Percentiles rank a stretch among this genome's conserved stretches.
Conservation (phyloP, 2,888 invertebrate genomes). For the Augochlorella aurata region DNA sequence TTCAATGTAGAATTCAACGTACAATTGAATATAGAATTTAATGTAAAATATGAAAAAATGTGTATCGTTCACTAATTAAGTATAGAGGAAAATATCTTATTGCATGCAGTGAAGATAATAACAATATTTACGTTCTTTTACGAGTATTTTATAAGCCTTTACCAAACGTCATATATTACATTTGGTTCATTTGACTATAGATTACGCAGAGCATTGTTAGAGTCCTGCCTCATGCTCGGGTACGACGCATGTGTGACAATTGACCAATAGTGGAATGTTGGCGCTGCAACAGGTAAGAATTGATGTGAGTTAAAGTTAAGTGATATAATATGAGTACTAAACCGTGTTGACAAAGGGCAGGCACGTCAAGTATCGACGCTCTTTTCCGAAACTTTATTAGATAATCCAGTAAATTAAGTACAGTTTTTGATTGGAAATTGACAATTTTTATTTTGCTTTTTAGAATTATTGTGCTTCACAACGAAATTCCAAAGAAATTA, state of each 20-base stretch:
- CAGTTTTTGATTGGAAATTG: too few relatives aligned
- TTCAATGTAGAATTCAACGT: too few relatives aligned
- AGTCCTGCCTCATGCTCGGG: conserved; percentile 11
- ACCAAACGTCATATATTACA: not conserved
- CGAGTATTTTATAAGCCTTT: not conserved
- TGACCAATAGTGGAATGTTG: conserved; percentile 53
- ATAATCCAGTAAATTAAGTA: not conserved
- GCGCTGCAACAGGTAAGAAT: conserved; percentile 63
- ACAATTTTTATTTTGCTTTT: not conserved
- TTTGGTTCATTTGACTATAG: conserved; percentile 21
- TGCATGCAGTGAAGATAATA: too few relatives aligned
- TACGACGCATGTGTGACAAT: conserved; percentile 57
- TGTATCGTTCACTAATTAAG: too few relatives aligned
- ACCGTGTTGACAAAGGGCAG: conserved; percentile 36
- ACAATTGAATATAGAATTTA: too few relatives aligned
- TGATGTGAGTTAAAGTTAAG: conserved; percentile 44
- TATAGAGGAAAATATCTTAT: too few relatives aligned
- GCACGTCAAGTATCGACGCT: not conserved
- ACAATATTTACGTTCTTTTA: too few relatives aligned
- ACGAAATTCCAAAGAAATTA: not conserved
- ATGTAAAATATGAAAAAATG: too few relatives aligned
- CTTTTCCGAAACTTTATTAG: not conserved
- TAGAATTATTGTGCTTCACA: not conserved
- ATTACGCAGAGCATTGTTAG: conserved; percentile 10
- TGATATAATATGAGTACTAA: conserved; percentile 21